Evolutionary conservation across 2,113 vertebrate species (phyloP), one percentile per base, ranked within the genome.

Genomic region (Lepidothrix coronata): DNA sequence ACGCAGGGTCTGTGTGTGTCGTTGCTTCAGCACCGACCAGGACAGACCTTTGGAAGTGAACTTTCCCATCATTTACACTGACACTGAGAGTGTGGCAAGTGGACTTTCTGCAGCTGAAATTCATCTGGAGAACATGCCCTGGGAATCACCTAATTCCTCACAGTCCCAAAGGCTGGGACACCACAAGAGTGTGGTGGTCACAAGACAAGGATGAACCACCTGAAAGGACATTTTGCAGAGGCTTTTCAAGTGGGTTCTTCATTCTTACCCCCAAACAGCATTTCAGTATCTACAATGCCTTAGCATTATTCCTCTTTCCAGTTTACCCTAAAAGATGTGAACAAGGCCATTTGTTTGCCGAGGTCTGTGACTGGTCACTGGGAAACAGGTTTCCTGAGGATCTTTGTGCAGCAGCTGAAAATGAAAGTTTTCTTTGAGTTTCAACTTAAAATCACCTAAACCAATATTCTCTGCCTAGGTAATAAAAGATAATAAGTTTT

Each of bases 401-500:
- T 65, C 30, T 43, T 85, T 46, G 35, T 44, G 78, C 37, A 70
- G 27, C 48, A 85, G 85, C 58, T 5, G 33, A 90, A 96, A 95
- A 87, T 15, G 75, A 91, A 97, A 82, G 85, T 95, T 97, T 97
- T 97, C 87, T 75, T 54, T 55, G 49, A 88, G 78, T 93, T 97
- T 95, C 70, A 33, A 85, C 97, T 93, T 93, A 93, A 88, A 85
- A 95, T 79, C 65, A 51, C 71, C 85, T 80, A 91, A 97, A 78
- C 89, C 90, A 91, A 82, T 93, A 85, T 93, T 95, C 88, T 97
- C 96, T 96, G 83, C 90, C 82, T 48, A 76, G 89, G 85, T 91
- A 96, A 96, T 96, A 95, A 97, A 97, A 97, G 95, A 83, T 93
- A 95, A 77, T 92, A 96, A 48, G 8, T 95, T 97, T 97, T 97